Percentiles rank a stretch among this genome's conserved stretches.
Conservation (phyloP, 2,113 vertebrate species). For the Pyxicephalus adspersus region DNA sequence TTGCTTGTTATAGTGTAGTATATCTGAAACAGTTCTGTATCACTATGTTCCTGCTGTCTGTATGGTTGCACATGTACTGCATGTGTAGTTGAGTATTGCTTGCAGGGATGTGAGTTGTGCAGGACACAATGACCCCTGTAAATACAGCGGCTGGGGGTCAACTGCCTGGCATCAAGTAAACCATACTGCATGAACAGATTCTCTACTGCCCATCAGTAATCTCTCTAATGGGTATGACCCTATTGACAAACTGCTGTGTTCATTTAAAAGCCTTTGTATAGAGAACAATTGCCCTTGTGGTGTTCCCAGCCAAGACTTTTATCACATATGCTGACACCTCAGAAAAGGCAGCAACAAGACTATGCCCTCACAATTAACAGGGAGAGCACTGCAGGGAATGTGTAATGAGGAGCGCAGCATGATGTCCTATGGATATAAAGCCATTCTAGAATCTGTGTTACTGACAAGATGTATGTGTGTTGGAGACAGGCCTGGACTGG, state of each 20-base stretch:
- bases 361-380: conserved; percentile 4
- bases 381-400: not conserved
- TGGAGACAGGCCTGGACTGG: too few relatives aligned
- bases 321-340: conserved; percentile 30
- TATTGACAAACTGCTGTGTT: conserved; percentile 31
- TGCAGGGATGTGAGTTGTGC: not conserved
- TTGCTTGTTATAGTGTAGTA: too few relatives aligned
- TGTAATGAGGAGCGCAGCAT: not conserved
- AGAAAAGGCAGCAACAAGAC: conserved; percentile 1
- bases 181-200: not conserved
- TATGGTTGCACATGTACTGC: not conserved
- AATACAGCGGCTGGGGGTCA: not conserved
- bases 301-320: conserved; percentile 8
- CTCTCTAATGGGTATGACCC: not conserved
- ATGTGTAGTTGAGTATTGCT: not conserved
- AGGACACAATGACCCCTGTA: not conserved
- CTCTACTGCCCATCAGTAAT: not conserved
- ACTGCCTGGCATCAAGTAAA: conserved; percentile 5
- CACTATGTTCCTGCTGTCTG: too few relatives aligned
- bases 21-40: too few relatives aligned
- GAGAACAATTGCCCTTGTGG: conserved; percentile 29
- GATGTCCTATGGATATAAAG: not conserved
- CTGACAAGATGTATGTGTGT: too few relatives aligned
- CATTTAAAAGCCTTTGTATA: conserved; percentile 32
- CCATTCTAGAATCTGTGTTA: too few relatives aligned